Percentiles rank a stretch among this genome's conserved stretches.
phyloP scores from a whole-genome alignment of 1,140 invertebrate genomes.

The Heliconius congener region DNA sequence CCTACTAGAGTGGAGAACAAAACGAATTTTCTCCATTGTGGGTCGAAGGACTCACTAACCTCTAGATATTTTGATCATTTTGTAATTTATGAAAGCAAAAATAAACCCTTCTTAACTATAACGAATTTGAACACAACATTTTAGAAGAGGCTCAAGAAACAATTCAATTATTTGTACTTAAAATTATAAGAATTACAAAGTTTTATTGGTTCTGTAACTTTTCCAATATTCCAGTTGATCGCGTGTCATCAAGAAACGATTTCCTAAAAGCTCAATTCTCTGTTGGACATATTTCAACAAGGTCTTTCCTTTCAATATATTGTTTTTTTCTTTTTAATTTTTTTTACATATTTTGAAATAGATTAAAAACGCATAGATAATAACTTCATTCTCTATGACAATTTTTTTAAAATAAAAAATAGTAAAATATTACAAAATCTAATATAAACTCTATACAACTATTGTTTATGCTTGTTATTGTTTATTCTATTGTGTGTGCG shows the following conservation, averaged over 20 bases:
- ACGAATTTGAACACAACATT: background rate
- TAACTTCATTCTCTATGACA: background rate
- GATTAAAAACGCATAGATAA: background rate
- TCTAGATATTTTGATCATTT: background rate
- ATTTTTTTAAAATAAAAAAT: no score
- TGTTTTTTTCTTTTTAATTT: background rate
- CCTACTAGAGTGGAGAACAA: no score
- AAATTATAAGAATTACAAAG: constrained; percentile 13
- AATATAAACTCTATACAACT: no score
- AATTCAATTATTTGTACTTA: constrained; percentile 9
- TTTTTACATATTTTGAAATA: background rate
- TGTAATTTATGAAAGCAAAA: background rate
- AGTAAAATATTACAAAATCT: no score
- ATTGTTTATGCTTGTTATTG: no score
- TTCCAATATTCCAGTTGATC: constrained; percentile 5
- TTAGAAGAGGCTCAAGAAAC: background rate
- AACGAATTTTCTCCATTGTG: no score
- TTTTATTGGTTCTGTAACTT: constrained; percentile 12
- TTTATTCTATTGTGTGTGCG: no score
- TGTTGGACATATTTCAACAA: background rate
- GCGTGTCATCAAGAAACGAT: constrained; percentile 5
- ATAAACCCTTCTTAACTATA: background rate
- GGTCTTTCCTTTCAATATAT: background rate
- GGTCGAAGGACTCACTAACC: background rate
- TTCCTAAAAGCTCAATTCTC: background rate